These are phyloP conservation scores for Nephrotoma guestfalica DNA, from an alignment of 2,888 invertebrate genomes.

Conservation along the genomic window DNA sequence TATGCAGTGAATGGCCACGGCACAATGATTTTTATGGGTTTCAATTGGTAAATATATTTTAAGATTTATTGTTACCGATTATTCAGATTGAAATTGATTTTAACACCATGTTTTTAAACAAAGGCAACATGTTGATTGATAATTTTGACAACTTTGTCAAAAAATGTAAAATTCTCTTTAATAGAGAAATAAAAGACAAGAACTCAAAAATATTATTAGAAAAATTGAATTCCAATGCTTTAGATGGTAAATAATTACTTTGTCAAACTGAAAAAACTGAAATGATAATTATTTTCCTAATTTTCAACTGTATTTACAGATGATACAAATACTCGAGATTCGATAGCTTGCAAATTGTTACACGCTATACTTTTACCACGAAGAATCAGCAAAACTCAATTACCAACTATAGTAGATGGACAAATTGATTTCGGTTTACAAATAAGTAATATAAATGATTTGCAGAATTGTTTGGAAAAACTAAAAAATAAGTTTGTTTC, in stretches of 20 bases:
- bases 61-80: background rate
- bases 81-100: background rate
- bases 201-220: background rate
- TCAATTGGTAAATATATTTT: background rate
- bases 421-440: background rate
- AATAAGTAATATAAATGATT: background rate
- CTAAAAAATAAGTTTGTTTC: background rate
- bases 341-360: background rate
- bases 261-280: background rate
- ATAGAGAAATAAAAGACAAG: background rate
- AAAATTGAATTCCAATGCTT: background rate
- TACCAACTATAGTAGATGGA: background rate
- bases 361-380: background rate
- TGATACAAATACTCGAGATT: background rate
- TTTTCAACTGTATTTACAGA: background rate
- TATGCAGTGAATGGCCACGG: background rate
- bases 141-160: background rate
- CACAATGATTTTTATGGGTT: background rate
- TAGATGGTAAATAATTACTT: background rate
- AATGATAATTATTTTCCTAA: background rate
- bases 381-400: background rate
- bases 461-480: background rate
- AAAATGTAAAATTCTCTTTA: background rate
- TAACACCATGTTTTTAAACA: background rate
- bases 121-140: background rate